Evolutionary conservation across 2,797 vertebrate species (phyloP), one percentile per base, ranked within the genome.

Genomic region (Streptopelia turtur): DNA sequence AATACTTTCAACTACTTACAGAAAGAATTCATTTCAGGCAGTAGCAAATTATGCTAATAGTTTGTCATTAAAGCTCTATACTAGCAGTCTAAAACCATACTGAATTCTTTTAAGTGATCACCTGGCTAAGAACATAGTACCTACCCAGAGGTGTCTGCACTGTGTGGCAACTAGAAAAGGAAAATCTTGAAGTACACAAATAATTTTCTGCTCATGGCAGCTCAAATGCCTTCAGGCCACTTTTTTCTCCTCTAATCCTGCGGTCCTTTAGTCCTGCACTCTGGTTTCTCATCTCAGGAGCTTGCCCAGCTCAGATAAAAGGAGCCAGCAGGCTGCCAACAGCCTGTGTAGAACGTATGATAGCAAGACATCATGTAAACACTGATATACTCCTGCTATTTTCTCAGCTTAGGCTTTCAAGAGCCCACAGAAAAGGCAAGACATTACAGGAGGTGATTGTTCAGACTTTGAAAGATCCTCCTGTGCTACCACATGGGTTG

Each of bases 351-450:
- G 35, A 93, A 57, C 13, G 25, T n/a, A 33, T 21, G 28, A 77
- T 33, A 93, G 22, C 9, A 82, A 79, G 25, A 4, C n/a, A 30
- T n/a, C n/a, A 24, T 2, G 4, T 17, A 30, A 63, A 63, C 15
- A 21, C 16, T 21, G 11, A 30, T 3, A 43, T 0, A 30, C 6
- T 57, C 43, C 11, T 0, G 0, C 3, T 21, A 1, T 64, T 82
- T 88, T 65, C 65, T 91, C 71, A 74, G 7, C 17, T 21, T 17
- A 57, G 28, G 49, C 15, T 75, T 80, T 64, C 28, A 25, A 61
- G 8, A 83, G 4, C 16, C 39, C 81, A 27, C 22, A 86, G 37
- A 78, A 86, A 14, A 64, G 13, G 17, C 27, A 74, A 15, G 20
- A 30, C 0, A 0, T 45, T 66, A 33, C 16, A 74, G 35, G 25